These are phyloP conservation scores for Botia kubotai DNA, from an alignment of 2,797 vertebrate genomes.

Conservation along the genomic window DNA sequence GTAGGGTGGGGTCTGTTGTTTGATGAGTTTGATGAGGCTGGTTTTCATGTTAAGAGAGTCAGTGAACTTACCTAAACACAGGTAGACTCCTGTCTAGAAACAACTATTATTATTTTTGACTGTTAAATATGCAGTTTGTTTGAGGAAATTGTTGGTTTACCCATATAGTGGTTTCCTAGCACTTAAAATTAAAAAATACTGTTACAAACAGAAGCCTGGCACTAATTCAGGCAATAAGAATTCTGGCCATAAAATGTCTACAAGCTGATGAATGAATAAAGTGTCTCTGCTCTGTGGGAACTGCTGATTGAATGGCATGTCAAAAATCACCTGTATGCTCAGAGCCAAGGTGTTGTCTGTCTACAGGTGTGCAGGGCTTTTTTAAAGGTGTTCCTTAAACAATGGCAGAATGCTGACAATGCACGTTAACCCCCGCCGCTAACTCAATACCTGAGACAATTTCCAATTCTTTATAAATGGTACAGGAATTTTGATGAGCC, in stretches of 20 bases:
- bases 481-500: conserved; percentile 76
- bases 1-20: background rate
- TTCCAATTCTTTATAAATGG: conserved; percentile 67
- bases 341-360: conserved; percentile 58
- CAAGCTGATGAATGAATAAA: conserved; percentile 28
- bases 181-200: too few relatives aligned
- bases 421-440: conserved; percentile 66
- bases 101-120: background rate
- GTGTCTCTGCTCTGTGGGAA: conserved; percentile 44
- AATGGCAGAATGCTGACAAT: conserved; percentile 70
- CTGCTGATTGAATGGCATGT: conserved; percentile 14
- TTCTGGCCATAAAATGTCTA: background rate
- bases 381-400: conserved; percentile 53
- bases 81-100: background rate
- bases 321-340: conserved; percentile 20
- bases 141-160: too few relatives aligned
- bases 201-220: background rate
- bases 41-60: background rate
- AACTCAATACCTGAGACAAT: conserved; percentile 60
- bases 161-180: too few relatives aligned
- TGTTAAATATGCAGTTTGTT: too few relatives aligned
- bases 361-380: conserved; percentile 58
- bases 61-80: background rate
- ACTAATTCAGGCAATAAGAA: background rate
- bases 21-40: background rate